Evolutionary conservation across 2,113 vertebrate genomes (phyloP).

Genomic region (Heterotilapia buettikoferi): DNA sequence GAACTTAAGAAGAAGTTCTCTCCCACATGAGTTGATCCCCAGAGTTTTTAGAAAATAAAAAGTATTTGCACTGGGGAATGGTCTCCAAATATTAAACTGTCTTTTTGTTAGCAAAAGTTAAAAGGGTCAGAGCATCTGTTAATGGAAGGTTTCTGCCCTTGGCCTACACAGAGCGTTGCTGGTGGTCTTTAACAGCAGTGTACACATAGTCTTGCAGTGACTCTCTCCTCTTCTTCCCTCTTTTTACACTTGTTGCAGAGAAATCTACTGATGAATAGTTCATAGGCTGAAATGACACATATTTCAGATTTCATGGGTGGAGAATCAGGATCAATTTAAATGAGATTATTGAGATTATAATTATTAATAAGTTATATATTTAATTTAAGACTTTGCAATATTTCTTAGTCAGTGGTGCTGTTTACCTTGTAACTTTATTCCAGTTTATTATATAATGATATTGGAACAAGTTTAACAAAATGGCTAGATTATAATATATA

Average conservation of each 20-base stretch:
- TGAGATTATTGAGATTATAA: background rate
- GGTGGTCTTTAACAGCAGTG: background rate
- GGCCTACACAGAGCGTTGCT: background rate
- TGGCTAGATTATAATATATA: rapidly evolving
- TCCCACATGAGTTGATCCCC: background rate
- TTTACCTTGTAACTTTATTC: background rate
- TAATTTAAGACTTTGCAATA: background rate
- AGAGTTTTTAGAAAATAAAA: rapidly evolving
- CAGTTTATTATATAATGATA: background rate
- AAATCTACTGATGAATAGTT: background rate
- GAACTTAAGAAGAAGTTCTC: background rate
- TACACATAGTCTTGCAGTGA: background rate
- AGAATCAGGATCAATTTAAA: background rate
- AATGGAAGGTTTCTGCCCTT: background rate
- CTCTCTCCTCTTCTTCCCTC: background rate
- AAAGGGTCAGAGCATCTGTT: background rate
- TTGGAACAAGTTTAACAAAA: background rate
- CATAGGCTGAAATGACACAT: background rate
- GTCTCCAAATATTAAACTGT: rapidly evolving
- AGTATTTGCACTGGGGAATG: rapidly evolving
- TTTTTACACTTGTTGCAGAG: background rate
- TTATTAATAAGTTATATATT: background rate
- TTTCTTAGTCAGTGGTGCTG: rapidly evolving
- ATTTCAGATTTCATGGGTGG: background rate
- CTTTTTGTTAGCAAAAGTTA: background rate